Conservation (phyloP, 2,797 vertebrate species). For the Anabacerthia variegaticeps region DNA sequence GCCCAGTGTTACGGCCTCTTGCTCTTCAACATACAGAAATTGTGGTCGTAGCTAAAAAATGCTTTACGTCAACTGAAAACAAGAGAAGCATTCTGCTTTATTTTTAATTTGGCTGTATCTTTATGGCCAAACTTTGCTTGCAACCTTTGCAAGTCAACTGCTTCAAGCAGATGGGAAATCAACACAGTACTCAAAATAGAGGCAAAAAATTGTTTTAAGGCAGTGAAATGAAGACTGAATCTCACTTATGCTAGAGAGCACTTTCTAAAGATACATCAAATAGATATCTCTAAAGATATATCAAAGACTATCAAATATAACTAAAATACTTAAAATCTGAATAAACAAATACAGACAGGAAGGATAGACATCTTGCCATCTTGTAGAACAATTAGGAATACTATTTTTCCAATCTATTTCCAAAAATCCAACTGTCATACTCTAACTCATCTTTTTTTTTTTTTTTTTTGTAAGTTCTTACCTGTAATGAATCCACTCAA, state of each 20-base stretch:
- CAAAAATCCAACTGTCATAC: neutral
- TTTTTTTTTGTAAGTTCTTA: neutral
- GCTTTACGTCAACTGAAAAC: neutral
- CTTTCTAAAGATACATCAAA: neutral
- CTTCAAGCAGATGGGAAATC: neutral
- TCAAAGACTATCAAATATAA: neutral
- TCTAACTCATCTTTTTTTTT: neutral
- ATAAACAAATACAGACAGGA: neutral
- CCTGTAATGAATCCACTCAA: neutral
- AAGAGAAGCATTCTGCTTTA: neutral
- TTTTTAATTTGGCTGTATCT: neutral
- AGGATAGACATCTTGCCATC: neutral
- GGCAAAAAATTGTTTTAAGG: neutral
- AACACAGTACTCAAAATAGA: neutral
- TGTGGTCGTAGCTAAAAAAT: neutral
- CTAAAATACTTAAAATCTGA: neutral
- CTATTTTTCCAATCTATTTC: neutral
- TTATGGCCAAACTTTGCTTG: neutral
- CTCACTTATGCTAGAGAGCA: neutral
- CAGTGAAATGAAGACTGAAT: neutral
- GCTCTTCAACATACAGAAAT: neutral
- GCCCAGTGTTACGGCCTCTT: neutral
- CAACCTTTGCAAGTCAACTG: neutral
- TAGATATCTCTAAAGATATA: neutral
- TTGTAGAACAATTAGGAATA: neutral